A percentile compares a stretch with the other conserved stretches of the same genome.
These are phyloP conservation scores for Nymphicus hollandicus DNA, from an alignment of 2,113 vertebrate species.

Conservation along the genomic window DNA sequence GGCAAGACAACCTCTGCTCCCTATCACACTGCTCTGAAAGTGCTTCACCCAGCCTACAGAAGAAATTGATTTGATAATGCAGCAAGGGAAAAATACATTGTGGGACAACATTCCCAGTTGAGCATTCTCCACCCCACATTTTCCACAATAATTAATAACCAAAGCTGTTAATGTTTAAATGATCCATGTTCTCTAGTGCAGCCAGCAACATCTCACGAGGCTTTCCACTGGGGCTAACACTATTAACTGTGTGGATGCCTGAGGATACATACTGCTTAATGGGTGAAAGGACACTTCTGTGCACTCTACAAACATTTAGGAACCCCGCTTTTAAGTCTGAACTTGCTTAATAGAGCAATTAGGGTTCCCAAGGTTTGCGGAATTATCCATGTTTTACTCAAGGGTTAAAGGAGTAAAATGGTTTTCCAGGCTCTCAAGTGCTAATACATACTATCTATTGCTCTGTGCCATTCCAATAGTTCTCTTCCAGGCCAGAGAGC, in stretches of 20 bases:
- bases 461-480: neutral
- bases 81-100: neutral
- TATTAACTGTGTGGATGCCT: constrained; percentile 10
- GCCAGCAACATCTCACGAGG: neutral
- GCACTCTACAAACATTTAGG: neutral
- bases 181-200: neutral
- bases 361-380: neutral
- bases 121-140: neutral
- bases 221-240: neutral
- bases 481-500: neutral
- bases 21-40: neutral
- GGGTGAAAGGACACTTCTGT: neutral
- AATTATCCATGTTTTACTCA: neutral
- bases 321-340: neutral
- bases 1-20: neutral
- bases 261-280: neutral
- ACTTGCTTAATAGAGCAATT: neutral
- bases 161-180: constrained; percentile 44
- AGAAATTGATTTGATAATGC: neutral
- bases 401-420: neutral
- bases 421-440: neutral
- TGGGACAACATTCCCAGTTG: constrained; percentile 9
- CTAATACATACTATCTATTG: neutral
- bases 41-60: neutral
- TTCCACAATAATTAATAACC: constrained; percentile 57